Conservation (phyloP, 2,888 invertebrate genomes). For the Drosophila demipolita region DNA sequence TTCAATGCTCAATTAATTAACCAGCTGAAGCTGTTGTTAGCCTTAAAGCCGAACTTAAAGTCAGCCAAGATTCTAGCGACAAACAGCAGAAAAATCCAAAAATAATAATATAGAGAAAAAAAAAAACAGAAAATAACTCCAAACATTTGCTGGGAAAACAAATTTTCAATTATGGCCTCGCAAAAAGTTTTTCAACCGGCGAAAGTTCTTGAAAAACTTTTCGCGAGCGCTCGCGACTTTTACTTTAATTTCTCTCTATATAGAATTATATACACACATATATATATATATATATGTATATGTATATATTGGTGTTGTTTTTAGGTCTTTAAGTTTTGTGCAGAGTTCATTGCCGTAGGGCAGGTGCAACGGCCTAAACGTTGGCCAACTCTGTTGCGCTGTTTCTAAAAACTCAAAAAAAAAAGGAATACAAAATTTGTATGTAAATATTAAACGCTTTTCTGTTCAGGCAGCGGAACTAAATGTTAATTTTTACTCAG, state of each 20-base stretch:
- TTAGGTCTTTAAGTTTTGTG: constrained; percentile 54
- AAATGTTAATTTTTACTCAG: constrained; percentile 13
- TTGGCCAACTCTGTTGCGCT: constrained; percentile 30
- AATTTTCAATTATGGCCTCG: constrained; percentile 77
- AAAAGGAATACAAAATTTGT: constrained; percentile 36
- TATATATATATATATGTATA: constrained; percentile 9
- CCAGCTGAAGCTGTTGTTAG: constrained; percentile 38
- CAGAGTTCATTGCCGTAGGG: constrained; percentile 67
- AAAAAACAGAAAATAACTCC: constrained; percentile 7
- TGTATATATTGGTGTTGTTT: constrained; percentile 21
- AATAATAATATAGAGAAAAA: background rate
- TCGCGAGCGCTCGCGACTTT: constrained; percentile 67
- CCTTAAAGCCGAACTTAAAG: constrained; percentile 23
- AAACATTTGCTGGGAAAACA: constrained; percentile 57
- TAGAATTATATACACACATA: background rate
- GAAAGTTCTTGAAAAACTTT: constrained; percentile 74
- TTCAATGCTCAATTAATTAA: constrained; percentile 79
- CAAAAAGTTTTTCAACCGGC: constrained; percentile 68
- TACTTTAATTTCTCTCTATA: constrained; percentile 65
- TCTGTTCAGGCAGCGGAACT: constrained; percentile 15
- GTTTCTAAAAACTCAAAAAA: constrained; percentile 11
- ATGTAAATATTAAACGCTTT: constrained; percentile 1
- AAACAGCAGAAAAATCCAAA: constrained; percentile 4
- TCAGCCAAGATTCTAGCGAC: background rate
- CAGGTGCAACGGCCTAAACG: constrained; percentile 71